Base-by-base conservation (phyloP, 2,113 vertebrate genomes). In the Alethe castanea region DNA sequence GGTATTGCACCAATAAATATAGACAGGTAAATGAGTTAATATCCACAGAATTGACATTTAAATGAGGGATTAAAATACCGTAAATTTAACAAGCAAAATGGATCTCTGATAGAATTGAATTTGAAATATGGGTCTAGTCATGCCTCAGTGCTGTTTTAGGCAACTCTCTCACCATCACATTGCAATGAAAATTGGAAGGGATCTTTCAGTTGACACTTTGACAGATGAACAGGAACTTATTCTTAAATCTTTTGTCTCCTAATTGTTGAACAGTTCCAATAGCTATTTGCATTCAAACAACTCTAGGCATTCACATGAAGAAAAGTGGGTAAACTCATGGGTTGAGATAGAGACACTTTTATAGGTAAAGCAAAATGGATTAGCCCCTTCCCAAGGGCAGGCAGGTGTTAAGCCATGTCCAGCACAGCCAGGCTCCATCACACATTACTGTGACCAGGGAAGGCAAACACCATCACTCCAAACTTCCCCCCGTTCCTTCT, bases 381-480 rank as follows among this genome's bases (percentile, higher is more conserved):
- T 47, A 18, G 8, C 29, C 10, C 2, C 31, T 66, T 54, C n/a
- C 35, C 40, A 33, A 54, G 22, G 12, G 6, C 26, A 19, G 35
- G 35, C 24, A 67, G 18, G 10, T 28, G 31, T 24, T 47, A 45
- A 47, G 40, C 69, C 31, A 8, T 61, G 47, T 48, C 17, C 29
- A 61, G 62, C 11, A 48, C 18, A 40, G 19, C 66, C 4, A 0
- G 6, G 18, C 36, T 50, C 36, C 44, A 35, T 29, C 82, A 76
- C 31, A 42, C 0, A 0, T 20, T 20, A 14, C 40, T 1, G 29
- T 15, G 35, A 42, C 35, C 2, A 0, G 18, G 24, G 14, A 53
- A 47, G 45, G 26, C 52, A 79, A 60, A 60, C 0, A 0, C 7
- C 25, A 28, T 80, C 16, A 11, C 52, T 31, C 22, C 53, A 40